These are phyloP conservation scores for Argya squamiceps DNA, from an alignment of 2,797 vertebrate genomes.

Conservation along the genomic window DNA sequence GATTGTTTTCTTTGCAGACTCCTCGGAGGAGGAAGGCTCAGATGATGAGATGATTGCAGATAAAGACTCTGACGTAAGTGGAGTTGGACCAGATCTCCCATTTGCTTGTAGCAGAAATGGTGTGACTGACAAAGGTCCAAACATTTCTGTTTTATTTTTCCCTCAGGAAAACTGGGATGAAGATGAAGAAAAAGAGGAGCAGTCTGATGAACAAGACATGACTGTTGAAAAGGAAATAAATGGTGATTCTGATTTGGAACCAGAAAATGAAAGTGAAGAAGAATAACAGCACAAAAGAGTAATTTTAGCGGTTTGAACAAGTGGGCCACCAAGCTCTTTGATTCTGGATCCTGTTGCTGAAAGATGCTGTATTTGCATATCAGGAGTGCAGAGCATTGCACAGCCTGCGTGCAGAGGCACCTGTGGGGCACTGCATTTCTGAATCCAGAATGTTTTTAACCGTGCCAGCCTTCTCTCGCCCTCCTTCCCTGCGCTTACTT, in stretches of 20 bases:
- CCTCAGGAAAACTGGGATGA: slow-evolving; percentile 91
- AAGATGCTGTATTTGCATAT: slow-evolving; percentile 36
- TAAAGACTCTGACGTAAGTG: slow-evolving; percentile 92
- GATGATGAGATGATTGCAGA: slow-evolving; percentile 88
- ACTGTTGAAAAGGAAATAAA: slow-evolving; percentile 89
- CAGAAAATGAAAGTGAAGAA: slow-evolving; percentile 94
- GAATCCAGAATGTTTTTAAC: slow-evolving; percentile 62
- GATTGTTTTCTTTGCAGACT: slow-evolving; percentile 78
- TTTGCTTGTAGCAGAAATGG: not conserved
- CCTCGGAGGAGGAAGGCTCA: slow-evolving; percentile 90
- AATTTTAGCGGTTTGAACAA: slow-evolving; percentile 10
- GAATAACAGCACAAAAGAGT: slow-evolving; percentile 78
- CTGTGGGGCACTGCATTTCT: slow-evolving; percentile 48
- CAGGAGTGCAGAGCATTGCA: slow-evolving; percentile 26
- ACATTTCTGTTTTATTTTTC: not conserved
- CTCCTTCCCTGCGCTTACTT: slow-evolving; percentile 62
- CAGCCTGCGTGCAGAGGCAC: slow-evolving; percentile 33
- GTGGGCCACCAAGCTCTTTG: slow-evolving; percentile 31
- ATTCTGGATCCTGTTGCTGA: slow-evolving; percentile 52
- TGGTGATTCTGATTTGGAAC: slow-evolving; percentile 94
- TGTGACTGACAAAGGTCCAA: not conserved
- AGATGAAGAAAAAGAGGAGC: slow-evolving; percentile 76
- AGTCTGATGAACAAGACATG: slow-evolving; percentile 73
- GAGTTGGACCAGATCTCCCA: not conserved
- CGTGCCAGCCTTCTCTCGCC: slow-evolving; percentile 66